These are phyloP conservation scores for Reinhardtius hippoglossoides DNA, from an alignment of 2,113 vertebrate genomes.

Conservation along the genomic window DNA sequence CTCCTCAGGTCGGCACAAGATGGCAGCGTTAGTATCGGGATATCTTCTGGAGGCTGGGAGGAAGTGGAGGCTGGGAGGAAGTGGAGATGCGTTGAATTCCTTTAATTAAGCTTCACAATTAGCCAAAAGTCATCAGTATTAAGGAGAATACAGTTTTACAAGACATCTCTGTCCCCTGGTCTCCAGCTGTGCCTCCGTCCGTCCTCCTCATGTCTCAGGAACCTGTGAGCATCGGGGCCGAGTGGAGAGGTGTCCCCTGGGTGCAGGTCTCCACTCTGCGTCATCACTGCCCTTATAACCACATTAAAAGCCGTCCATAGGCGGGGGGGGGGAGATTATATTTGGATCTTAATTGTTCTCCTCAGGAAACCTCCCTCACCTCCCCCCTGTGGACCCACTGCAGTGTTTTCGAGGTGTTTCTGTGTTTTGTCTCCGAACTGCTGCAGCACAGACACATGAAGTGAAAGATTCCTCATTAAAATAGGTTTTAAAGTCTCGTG, in stretches of 20 bases:
- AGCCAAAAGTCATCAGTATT: no score
- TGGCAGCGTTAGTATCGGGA: no score
- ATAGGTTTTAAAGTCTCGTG: constrained; percentile 45
- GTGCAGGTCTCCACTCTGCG: constrained; percentile 40
- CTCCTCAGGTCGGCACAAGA: no score
- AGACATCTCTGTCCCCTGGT: no score
- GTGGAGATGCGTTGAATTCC: no score
- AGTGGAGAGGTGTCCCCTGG: constrained; percentile 22
- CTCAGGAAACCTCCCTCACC: constrained; percentile 29
- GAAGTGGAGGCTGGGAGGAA: no score
- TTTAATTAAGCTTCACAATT: no score
- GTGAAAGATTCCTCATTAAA: constrained; percentile 71
- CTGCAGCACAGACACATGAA: constrained; percentile 47
- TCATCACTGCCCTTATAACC: constrained; percentile 45
- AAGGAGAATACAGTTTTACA: no score
- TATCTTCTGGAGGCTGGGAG: no score
- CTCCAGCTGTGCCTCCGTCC: not conserved
- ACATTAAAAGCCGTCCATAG: constrained; percentile 39
- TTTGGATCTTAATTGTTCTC: constrained; percentile 64
- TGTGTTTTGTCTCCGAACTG: constrained; percentile 22
- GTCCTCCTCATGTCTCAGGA: not conserved
- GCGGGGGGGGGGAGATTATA: constrained; percentile 33
- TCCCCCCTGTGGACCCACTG: constrained; percentile 20
- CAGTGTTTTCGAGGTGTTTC: constrained; percentile 14
- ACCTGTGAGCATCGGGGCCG: not conserved